Base-by-base conservation (phyloP, 2,888 invertebrate genomes). In the Scaptomyza tumidula region DNA sequence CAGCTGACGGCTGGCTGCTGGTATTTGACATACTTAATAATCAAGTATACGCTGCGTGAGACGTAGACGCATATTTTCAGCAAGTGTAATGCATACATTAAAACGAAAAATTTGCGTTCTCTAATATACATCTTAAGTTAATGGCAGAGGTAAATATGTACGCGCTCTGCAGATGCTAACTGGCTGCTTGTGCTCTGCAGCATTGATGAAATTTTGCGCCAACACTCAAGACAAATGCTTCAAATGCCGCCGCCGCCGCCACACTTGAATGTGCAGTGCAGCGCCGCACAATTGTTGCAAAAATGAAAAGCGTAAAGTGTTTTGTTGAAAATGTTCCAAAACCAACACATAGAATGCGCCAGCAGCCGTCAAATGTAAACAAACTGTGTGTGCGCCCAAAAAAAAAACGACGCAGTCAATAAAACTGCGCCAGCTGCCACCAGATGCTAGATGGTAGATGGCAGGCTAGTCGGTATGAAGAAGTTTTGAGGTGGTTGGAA, bases 321-420 rank as follows among this genome's bases (percentile, higher is more conserved):
- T 86, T 86, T 86, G 88, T 86, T 88, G 87, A 86, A 86, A 81
- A 73, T 86, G 77, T 75, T 88, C 88, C 85, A 88, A 86, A 86
- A 86, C 84, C 81, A 85, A 86, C 84, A 80, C 39, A 54, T 55
- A 55, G 52, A 62, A 64, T 19, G 49, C 50, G 33, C 49, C 56
- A 50, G 31, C 52, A 37, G 61, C 39, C 45, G 57, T 31, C 44
- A 61, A 80, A 79, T 73, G 83, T 79, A 80, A 86, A 80, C 86
- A 80, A 70, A 57, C 45, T 33, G 49, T 71, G 48, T 71, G 75
- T 58, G 55, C 58, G 62, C 58, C 78, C 56, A 70, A 74, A 67
- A 72, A 67, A 72, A 72, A 55, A 24, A 24, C 68, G 68, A 71
- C 31, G 78, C 58, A 82, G 82, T 82, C 87, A 81, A 82, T 82